phyloP scores from a whole-genome alignment of 2,113 vertebrate genomes.

The Siniperca chuatsi region DNA sequence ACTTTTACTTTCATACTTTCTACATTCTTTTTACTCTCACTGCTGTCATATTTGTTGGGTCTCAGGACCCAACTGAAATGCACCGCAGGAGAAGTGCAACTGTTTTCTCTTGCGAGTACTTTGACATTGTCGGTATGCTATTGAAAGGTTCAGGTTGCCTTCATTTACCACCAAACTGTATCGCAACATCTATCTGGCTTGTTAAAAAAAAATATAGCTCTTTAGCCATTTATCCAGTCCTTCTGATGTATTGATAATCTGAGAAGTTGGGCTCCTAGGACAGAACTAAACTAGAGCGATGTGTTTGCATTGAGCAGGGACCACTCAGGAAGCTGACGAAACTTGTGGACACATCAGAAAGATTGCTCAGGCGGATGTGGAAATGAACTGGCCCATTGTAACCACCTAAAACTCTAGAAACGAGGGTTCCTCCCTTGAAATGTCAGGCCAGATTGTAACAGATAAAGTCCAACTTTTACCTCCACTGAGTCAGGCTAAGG shows the following conservation, averaged over 20 bases:
- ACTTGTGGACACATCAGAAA: neutral
- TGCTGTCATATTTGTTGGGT: no score
- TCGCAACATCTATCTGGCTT: neutral
- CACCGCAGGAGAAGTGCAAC: no score
- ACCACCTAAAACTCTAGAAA: neutral
- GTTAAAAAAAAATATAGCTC: neutral
- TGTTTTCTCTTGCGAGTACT: no score
- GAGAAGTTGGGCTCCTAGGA: neutral
- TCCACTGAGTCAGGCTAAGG: no score
- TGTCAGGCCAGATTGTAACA: neutral
- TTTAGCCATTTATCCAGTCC: neutral
- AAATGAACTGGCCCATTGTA: neutral
- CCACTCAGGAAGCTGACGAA: no score
- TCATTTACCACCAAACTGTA: neutral
- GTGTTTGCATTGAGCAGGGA: neutral
- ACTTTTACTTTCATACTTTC: no score
- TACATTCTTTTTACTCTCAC: no score
- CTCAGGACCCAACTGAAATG: no score
- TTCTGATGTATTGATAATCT: neutral
- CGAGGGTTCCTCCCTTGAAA: neutral
- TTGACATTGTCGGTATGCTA: no score
- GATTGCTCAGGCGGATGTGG: neutral
- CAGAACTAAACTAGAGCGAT: neutral
- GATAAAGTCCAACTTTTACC: neutral
- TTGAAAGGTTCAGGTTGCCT: no score